phyloP scores from a whole-genome alignment of 1,140 invertebrate genomes.

The Lepidotrigona ventralis region DNA sequence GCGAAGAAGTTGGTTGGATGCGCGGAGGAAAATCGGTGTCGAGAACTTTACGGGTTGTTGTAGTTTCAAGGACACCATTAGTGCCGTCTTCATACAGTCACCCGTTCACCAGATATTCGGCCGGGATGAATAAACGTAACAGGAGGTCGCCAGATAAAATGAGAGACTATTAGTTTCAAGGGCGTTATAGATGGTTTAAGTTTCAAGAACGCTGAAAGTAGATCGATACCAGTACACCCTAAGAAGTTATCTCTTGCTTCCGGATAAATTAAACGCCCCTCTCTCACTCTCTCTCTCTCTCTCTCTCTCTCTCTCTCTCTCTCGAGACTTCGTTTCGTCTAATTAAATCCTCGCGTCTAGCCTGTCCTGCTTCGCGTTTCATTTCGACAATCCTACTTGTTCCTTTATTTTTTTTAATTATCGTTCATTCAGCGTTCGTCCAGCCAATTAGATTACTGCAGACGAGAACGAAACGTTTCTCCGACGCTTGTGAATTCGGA shows the following conservation, averaged over 20 bases:
- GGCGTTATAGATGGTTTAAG: conserved; percentile 39
- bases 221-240: conserved; percentile 15
- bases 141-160: conserved; percentile 23
- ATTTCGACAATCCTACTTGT: neutral
- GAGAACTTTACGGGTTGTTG: conserved; percentile 8
- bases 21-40: neutral
- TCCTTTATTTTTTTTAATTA: neutral
- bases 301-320: too few species aligned
- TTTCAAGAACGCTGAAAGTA: conserved; percentile 41
- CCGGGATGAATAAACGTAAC: conserved; percentile 48
- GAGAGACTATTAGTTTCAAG: conserved; percentile 36
- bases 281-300: neutral
- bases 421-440: neutral
- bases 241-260: neutral
- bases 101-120: neutral
- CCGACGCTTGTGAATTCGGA: too few species aligned
- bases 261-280: neutral
- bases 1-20: neutral
- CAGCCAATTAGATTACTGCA: too few species aligned
- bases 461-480: too few species aligned
- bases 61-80: conserved; percentile 46
- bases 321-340: neutral
- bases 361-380: neutral
- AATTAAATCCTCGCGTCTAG: neutral
- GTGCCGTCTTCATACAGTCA: neutral